Base-by-base conservation (phyloP, 2,888 invertebrate genomes). In the Clanis bilineata region DNA sequence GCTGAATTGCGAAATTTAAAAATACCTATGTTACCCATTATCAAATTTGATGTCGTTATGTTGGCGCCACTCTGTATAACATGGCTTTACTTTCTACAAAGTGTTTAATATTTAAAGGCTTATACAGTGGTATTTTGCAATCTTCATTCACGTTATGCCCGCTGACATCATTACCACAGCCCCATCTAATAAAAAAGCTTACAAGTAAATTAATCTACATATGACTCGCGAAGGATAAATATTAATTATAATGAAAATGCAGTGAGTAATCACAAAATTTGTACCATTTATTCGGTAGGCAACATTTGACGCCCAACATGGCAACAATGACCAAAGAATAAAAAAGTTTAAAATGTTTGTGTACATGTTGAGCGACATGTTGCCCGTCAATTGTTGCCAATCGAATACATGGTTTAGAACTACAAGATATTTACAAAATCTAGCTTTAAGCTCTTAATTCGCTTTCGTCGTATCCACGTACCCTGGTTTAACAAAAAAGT, bases 261-360 rank as follows among this genome's bases (percentile, higher is more conserved):
- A 56, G 22, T 44, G 51, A 57, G 56, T 54, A 58, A 65, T 58
- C 55, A 62, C 64, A 62, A 43, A 56, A 54, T 41, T n/a, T n/a
- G 12, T 36, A 2, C 12, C 12, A 36, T 7, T 3, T 36, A 36
- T 6, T 2, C 32, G 6, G 10, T 36, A 1, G 36, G 36, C 36
- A 12, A 12, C 36, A 36, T 2, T 1, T 36, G 36, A 36, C 10
- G 9, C 36, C 10, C 36, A 36, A 32, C 32, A 32, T 32, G 32
- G 32, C 32, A 32, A 36, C 36, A 9, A 12, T 36, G 32, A n/a
- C n/a, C n/a, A n/a, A n/a, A n/a, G n/a, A n/a, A n/a, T n/a, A n/a
- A n/a, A n/a, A n/a, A n/a, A n/a, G n/a, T n/a, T n/a, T n/a, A n/a
- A 7, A 36, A 36, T 10, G 12, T 10, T 10, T 10, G 32, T 9